Evolutionary conservation across 2,888 invertebrate species (phyloP), one percentile per base, ranked within the genome.

Genomic region (Apantesis nais): DNA sequence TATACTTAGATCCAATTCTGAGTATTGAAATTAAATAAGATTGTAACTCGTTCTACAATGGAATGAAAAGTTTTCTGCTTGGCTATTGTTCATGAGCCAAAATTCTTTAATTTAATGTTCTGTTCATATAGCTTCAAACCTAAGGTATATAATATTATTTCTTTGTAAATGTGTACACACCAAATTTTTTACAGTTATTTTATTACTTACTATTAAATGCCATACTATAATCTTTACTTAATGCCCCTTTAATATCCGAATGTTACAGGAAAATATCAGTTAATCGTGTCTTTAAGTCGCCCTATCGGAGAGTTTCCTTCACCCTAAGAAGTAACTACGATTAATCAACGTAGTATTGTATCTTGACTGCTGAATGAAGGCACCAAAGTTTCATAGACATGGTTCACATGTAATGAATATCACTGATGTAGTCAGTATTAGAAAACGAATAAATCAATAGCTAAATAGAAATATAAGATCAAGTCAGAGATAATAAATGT

Each of bases 91-190:
- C 62, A 71, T 71, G 60, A 74, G 71, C 75, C 61, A 37, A 72
- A 58, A 62, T 67, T 66, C 68, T 62, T 67, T 67, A 62, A 72
- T 74, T 72, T 58, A 60, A 72, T 72, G 72, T 80, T 78, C 68
- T 67, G 60, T 78, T 78, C 39, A 58, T 71, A 74, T 78, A 78
- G 87, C 86, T 86, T 86, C 82, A 76, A 85, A 84, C 81, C 83
- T 82, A 84, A 79, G 81, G 82, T 78, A 78, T 73, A 73, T 75
- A 69, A 63, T 76, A 83, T 84, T 77, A 79, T 84, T 83, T 87
- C 81, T 85, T 85, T n/a, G n/a, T n/a, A n/a, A n/a, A n/a, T n/a
- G n/a, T n/a, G n/a, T n/a, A n/a, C n/a, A n/a, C n/a, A n/a, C n/a
- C n/a, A n/a, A n/a, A n/a, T n/a, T n/a, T n/a, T n/a, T n/a, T n/a